Evolutionary conservation across 2,888 invertebrate species (phyloP), one percentile per base, ranked within the genome.

Genomic region (Abrostola triplasia): DNA sequence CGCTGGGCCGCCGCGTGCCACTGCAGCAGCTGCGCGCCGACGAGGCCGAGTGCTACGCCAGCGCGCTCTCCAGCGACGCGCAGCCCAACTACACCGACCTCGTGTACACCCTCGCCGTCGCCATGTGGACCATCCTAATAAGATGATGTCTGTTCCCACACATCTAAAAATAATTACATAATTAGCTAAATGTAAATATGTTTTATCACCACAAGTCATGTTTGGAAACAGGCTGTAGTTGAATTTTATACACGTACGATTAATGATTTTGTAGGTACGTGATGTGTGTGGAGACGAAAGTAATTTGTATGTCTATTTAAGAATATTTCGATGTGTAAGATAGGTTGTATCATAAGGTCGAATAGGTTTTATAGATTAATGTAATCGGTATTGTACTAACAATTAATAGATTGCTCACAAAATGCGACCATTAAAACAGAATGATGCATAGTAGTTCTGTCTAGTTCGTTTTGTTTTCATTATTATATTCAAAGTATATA

Each of bases 21-120:
- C 96, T 97, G 66, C 95, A 97, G 56, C 96, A 97, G 83, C 95
- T 97, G 56, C 96, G 97, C 60, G 96, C 97, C 4, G 97, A 97
- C 89, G 97, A 97, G 84, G 95, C 97, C 77, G 96, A 97, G 73
- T 98, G 98, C 88, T 98, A 98, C 90, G 98, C 98, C 57, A 97
- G 97, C 84, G 98, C 98, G 0, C 95, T 98, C 64, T 98, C 98
- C 81, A 95, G 96, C 77, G 95, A 96, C 75, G 96, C 95, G 0
- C 92, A 91, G 61, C 90, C 92, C 6, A 87, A 88, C 74, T 90
- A 88, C 76, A 89, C 87, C 0, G 84, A 88, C 71, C 64, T 89
- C 5, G 80, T 90, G 5, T 91, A 90, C 77, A 87, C 88, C 5
- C 76, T 92, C 6, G 82, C 87, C 5, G 81, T 88, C 40, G 86